Evolutionary conservation across 2,797 vertebrate species (phyloP), one percentile per base, ranked within the genome.

Genomic region (Sebastes aleutianus): DNA sequence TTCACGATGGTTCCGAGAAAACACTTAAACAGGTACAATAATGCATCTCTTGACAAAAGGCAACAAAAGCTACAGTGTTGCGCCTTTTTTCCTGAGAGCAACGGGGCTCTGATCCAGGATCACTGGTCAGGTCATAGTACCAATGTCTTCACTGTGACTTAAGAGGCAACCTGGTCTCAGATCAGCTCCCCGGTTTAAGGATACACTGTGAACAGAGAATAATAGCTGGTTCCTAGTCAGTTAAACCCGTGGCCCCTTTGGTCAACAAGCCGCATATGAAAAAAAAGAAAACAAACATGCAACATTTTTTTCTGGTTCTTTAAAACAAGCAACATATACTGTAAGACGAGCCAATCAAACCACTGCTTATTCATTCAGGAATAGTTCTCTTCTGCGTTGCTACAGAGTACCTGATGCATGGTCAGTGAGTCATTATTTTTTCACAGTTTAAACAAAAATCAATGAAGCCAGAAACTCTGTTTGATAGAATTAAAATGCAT

Each of bases 321-420:
- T 32, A 76, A 79, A 88, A 88, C 56, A 56, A 84, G 69, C 67
- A 74, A 78, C 83, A 79, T 50, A 50, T 26, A 73, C 39, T 22
- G 79, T 32, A 83, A 86, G 70, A 92, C 70, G 78, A 83, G 63
- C 71, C 54, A 76, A 78, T 62, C 70, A 76, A 78, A 77, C 53
- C 34, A 79, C 32, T 75, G 29, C 6, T 61, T 65, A 57, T 22
- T 86, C 74, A 78, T 16, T 85, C 43, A 76, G 72, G 64, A 82
- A 88, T 47, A 81, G 39, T 62, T 85, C 10, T 78, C 67, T 57
- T 89, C 75, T 83, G 59, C 7, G 27, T 27, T 89, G 89, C 90
- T 91, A 91, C 91, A 82, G 74, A 88, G 83, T 74, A 82, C 71
- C 58, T 61, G 32, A 85, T 88, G 80, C 76, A 80, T 72, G 69